phyloP scores from a whole-genome alignment of 2,113 vertebrate genomes.

The Sciurus niger region DNA sequence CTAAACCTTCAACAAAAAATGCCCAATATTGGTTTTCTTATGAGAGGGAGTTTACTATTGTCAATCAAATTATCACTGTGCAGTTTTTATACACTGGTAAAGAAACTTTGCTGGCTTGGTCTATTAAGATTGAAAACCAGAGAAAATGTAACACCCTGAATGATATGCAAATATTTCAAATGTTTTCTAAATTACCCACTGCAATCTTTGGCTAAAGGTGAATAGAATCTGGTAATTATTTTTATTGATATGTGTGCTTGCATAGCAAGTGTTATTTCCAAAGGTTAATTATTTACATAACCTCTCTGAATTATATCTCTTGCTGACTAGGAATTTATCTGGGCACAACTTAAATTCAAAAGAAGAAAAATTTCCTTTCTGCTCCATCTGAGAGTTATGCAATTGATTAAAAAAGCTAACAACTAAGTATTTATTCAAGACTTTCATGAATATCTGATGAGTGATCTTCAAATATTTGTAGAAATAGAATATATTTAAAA shows the following conservation, averaged over 20 bases:
- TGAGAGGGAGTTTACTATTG: slow-evolving; percentile 65
- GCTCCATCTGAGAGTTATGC: background rate
- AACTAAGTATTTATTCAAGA: background rate
- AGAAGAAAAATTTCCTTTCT: slow-evolving; percentile 62
- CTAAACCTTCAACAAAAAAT: slow-evolving; percentile 81
- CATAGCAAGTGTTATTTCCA: slow-evolving; percentile 86
- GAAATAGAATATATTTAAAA: background rate
- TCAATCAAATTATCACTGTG: slow-evolving; percentile 71
- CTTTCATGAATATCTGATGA: background rate
- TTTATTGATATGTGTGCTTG: slow-evolving; percentile 83
- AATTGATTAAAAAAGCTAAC: background rate
- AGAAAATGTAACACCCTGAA: slow-evolving; percentile 61
- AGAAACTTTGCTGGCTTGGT: background rate
- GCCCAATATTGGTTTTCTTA: slow-evolving; percentile 68
- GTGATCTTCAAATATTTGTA: background rate
- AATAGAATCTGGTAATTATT: slow-evolving; percentile 87
- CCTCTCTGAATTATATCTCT: slow-evolving; percentile 78
- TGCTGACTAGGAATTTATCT: slow-evolving; percentile 76
- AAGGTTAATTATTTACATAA: slow-evolving; percentile 90
- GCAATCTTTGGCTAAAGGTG: slow-evolving; percentile 83
- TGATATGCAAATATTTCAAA: slow-evolving; percentile 83
- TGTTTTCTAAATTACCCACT: slow-evolving; percentile 84
- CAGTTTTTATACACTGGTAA: slow-evolving; percentile 29
- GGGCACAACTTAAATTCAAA: slow-evolving; percentile 50
- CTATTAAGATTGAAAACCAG: slow-evolving; percentile 64